Percentiles rank a stretch among this genome's conserved stretches.
phyloP scores from a whole-genome alignment of 2,113 vertebrate genomes.

The Eulacestoma nigropectus region DNA sequence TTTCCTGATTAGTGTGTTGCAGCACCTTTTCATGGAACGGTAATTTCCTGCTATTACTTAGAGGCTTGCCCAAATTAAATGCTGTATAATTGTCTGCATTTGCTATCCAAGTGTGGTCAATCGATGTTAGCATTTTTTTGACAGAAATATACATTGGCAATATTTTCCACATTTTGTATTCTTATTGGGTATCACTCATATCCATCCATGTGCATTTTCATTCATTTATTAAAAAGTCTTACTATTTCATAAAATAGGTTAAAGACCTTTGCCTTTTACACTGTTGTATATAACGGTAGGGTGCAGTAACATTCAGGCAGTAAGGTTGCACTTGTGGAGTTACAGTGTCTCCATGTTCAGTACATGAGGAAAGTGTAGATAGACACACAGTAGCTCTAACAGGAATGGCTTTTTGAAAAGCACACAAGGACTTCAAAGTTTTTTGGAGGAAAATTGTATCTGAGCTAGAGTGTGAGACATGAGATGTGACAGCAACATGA shows the following conservation, averaged over 20 bases:
- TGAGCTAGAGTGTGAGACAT: neutral
- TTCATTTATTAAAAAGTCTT: neutral
- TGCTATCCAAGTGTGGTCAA: neutral
- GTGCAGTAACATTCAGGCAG: neutral
- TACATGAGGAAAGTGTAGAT: neutral
- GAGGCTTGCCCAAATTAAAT: neutral
- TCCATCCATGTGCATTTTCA: fast-evolving
- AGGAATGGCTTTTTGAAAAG: neutral
- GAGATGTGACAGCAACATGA: neutral
- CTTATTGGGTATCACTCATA: neutral
- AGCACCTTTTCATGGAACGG: neutral
- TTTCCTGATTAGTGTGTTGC: neutral
- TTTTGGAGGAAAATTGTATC: neutral
- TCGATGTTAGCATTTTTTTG: neutral
- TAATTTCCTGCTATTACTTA: neutral
- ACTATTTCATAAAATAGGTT: neutral
- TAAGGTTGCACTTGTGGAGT: neutral
- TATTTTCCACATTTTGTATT: neutral
- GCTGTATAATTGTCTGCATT: neutral
- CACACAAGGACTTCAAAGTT: fast-evolving
- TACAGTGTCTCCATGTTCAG: neutral
- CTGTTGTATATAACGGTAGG: fast-evolving
- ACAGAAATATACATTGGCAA: fast-evolving
- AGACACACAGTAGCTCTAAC: neutral
- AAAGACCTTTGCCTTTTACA: neutral